Conservation (phyloP, 1,140 invertebrate genomes). For the Pomacea maculata region DNA sequence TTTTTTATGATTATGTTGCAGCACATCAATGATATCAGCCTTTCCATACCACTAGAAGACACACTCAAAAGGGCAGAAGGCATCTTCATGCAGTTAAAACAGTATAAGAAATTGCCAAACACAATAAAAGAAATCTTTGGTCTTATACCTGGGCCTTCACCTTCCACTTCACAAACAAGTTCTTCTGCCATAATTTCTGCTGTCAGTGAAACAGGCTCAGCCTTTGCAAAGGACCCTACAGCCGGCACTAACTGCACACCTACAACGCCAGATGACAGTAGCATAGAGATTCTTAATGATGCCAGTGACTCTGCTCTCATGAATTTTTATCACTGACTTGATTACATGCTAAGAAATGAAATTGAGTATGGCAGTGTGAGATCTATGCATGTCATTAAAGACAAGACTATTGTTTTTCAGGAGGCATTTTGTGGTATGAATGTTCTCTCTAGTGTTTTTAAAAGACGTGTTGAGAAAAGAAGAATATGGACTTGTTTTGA, state of each 20-base stretch:
- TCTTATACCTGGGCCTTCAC: constrained; percentile 29
- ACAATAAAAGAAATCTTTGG: constrained; percentile 57
- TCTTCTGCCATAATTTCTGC: not conserved
- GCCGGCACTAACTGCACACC: constrained; percentile 24
- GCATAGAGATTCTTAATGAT: constrained; percentile 57
- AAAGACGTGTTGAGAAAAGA: no score
- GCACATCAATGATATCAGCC: constrained; percentile 93
- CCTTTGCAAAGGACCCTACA: constrained; percentile 26
- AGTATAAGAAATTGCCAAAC: constrained; percentile 63
- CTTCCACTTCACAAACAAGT: not conserved
- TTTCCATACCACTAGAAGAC: constrained; percentile 81
- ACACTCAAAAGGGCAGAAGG: constrained; percentile 86
- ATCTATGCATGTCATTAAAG: no score
- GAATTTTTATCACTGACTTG: constrained; percentile 17
- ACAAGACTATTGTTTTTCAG: no score
- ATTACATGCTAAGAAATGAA: not conserved
- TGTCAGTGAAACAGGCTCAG: constrained; percentile 5
- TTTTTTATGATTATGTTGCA: constrained; percentile 67
- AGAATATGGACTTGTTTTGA: no score
- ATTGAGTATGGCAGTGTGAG: no score
- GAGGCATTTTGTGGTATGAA: no score
- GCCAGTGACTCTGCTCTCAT: constrained; percentile 15
- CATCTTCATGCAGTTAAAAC: constrained; percentile 84
- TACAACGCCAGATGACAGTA: constrained; percentile 56
- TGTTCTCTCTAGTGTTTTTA: no score